Percentiles rank a stretch among this genome's conserved stretches.
phyloP scores from a whole-genome alignment of 2,888 invertebrate species.

The Polyommatus icarus region DNA sequence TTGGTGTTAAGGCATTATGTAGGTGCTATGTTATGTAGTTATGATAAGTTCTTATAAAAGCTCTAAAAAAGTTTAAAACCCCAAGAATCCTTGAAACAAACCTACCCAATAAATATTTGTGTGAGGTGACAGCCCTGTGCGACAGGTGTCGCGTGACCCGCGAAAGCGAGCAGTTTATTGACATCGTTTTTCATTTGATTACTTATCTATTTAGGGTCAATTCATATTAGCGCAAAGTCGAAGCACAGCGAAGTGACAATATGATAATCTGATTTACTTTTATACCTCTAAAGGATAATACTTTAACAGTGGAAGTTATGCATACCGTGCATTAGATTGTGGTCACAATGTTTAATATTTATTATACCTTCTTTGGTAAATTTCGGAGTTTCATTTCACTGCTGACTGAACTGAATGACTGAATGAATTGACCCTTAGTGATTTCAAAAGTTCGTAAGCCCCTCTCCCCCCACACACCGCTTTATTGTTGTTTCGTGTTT shows the following conservation, averaged over 20 bases:
- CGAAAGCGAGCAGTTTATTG: slow-evolving; percentile 43
- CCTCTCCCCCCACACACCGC: slow-evolving; percentile 35
- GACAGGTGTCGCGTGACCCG: slow-evolving; percentile 42
- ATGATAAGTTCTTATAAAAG: background rate
- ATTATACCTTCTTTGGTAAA: background rate
- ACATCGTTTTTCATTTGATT: slow-evolving; percentile 41
- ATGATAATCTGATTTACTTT: background rate
- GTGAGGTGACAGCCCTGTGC: background rate
- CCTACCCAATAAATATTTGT: background rate
- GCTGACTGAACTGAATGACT: no score
- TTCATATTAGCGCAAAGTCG: background rate
- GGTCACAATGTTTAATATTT: background rate
- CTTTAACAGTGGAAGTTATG: background rate
- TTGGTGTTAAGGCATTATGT: background rate
- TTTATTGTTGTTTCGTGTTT: slow-evolving; percentile 36
- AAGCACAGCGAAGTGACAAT: background rate
- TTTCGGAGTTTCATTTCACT: background rate
- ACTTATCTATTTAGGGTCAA: slow-evolving; percentile 40
- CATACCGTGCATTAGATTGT: no score
- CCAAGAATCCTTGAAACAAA: background rate
- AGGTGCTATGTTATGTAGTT: background rate
- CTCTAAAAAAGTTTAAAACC: background rate
- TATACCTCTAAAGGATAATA: slow-evolving; percentile 20
- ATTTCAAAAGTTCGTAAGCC: slow-evolving; percentile 35
- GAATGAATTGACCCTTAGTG: background rate